Conservation (phyloP, 2,888 invertebrate genomes). For the Sphaerophoria rueppellii region DNA sequence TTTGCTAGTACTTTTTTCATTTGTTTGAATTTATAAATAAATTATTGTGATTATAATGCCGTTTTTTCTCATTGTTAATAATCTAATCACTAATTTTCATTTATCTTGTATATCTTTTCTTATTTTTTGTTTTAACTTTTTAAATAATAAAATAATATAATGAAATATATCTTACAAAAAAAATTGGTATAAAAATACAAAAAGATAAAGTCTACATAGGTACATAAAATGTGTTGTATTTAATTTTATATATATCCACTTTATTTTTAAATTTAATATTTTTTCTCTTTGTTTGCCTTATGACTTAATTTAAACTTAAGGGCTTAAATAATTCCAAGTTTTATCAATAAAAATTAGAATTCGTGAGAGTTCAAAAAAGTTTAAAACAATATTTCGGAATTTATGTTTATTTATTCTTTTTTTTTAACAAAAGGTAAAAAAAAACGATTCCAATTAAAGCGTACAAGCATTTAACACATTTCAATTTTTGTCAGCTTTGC, state of each 20-base stretch:
- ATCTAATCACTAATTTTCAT: conserved; percentile 56
- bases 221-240: conserved; percentile 72
- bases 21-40: conserved; percentile 64
- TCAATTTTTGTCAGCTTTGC: background rate
- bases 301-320: conserved; percentile 49
- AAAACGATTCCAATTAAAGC: background rate
- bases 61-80: conserved; percentile 14
- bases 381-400: background rate
- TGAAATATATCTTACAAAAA: conserved; percentile 73
- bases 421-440: background rate
- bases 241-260: conserved; percentile 45
- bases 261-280: conserved; percentile 48
- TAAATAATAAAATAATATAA: conserved; percentile 69
- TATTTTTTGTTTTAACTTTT: conserved; percentile 37
- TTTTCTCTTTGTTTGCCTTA: conserved; percentile 51
- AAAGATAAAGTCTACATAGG: conserved; percentile 73
- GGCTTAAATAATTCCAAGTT: conserved; percentile 15
- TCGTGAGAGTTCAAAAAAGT: conserved; percentile 15
- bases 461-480: background rate
- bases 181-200: conserved; percentile 74
- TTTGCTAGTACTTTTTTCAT: conserved; percentile 34
- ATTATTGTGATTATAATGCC: conserved; percentile 71
- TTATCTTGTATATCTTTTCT: conserved; percentile 57
- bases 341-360: conserved; percentile 35
- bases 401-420: background rate